Base-by-base conservation (phyloP, 2,113 vertebrate genomes). In the Orthonyx spaldingii region DNA sequence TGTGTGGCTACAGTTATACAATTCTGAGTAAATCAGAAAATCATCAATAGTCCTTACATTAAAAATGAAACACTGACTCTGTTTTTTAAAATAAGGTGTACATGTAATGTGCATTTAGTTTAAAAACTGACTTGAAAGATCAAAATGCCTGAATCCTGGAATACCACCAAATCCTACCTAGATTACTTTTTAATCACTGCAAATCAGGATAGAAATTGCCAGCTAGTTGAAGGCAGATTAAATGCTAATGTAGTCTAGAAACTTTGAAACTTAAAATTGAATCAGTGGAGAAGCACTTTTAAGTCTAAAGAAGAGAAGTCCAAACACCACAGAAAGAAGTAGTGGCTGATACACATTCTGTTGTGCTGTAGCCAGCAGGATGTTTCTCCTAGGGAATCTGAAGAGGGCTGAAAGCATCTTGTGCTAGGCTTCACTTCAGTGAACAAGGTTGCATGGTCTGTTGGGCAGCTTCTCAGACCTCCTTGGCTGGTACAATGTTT, bases 151-250 rank as follows among this genome's bases (percentile, higher is more conserved):
- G 57, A 95, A 91, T 72, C 35, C 91, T 72, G 53, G 63, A 91
- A 46, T 32, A 69, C 42, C 70, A 87, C 70, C 46, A 96, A 96
- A 93, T 85, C 71, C 63, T 41, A 80, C 46, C 35, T 47, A 86
- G 75, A 94, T 91, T 95, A 84, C 69, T 88, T 94, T 93, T 86
- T 95, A 91, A 90, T 85, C 81, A 72, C 55, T 83, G 63, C 42
- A 85, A 85, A 96, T 93, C 78, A 70, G 55, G 42, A 80, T 42
- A 83, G 82, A 88, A 95, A 89, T 50, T 83, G 61, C 39, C 75
- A 90, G 46, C 27, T 76, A 93, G 55, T 2, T 85, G 63, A 93
- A 70, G 50, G 75, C 33, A 97, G 78, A 93, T 93, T 93, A 91
- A 91, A 93, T 1, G 3, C 35, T 79, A 89, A 69, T 32, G 27